Evolutionary conservation across 2,797 vertebrate species (phyloP), one percentile per base, ranked within the genome.

Genomic region (Anomalospiza imberbis): DNA sequence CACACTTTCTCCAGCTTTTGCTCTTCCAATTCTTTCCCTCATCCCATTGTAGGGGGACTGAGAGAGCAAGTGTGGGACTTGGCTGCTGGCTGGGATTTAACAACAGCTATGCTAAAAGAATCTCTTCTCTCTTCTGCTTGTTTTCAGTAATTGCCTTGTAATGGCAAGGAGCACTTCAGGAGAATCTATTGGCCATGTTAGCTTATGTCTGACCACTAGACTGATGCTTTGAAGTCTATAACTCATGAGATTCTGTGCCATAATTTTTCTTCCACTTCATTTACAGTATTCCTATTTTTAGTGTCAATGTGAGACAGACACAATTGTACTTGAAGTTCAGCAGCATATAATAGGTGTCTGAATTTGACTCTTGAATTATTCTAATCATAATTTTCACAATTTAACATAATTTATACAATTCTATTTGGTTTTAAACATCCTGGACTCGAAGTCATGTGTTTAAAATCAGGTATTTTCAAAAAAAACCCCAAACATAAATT

Each of bases 261-360:
- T 96, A 84, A 84, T 90, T 93, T 91, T 93, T 93, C 88, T 95
- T 94, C 91, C 95, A 93, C 83, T 94, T 95, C 94, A 94, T 96
- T 95, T 94, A 86, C 88, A 94, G 55, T 91, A 92, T 67, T 88
- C 51, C 83, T 96, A 94, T 93, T 96, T 96, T 96, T 96, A 94
- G 88, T 53, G 86, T 48, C 88, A 93, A 68, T 24, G 3, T 90
- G 91, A 94, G 95, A 96, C 94, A 94, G 88, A 91, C 76, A 22
- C 31, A 94, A 95, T 93, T 93, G 95, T 80, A 96, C 62, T 79
- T 94, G 79, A 93, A 94, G 76, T 80, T 94, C 85, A 94, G 85
- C 22, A 88, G 91, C 89, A 94, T 68, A 80, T 93, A 95, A 95
- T 93, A 91, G 77, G 74, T 94, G 94, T 96, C 93, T 94, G 77